phyloP scores from a whole-genome alignment of 1,140 invertebrate genomes.

The Anastrepha ludens region DNA sequence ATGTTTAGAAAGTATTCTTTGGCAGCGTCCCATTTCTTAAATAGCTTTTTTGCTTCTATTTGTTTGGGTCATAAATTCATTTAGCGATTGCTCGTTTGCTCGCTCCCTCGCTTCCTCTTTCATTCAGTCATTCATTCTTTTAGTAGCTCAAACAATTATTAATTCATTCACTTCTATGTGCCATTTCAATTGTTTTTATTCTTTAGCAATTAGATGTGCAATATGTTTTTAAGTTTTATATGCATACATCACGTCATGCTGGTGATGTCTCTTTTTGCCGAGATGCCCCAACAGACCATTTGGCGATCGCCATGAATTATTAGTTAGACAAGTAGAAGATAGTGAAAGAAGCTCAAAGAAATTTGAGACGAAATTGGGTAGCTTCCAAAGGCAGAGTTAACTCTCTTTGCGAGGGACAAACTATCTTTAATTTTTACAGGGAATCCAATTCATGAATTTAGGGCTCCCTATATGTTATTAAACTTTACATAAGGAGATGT shows the following conservation, averaged over 20 bases:
- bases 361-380: too few relatives aligned
- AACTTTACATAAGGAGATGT: too few relatives aligned
- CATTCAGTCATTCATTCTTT: background rate
- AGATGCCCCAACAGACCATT: too few relatives aligned
- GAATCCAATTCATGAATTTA: too few relatives aligned
- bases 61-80: background rate
- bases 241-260: background rate
- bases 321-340: too few relatives aligned
- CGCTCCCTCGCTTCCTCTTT: background rate
- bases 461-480: too few relatives aligned
- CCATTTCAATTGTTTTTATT: conserved; percentile 27
- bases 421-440: too few relatives aligned
- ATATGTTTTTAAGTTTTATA: background rate
- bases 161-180: conserved; percentile 13
- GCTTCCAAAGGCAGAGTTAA: too few relatives aligned
- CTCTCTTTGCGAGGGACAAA: too few relatives aligned
- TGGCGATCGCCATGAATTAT: too few relatives aligned
- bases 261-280: background rate
- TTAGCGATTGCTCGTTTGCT: background rate
- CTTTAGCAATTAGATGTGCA: conserved; percentile 9
- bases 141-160: background rate
- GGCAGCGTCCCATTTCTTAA: background rate
- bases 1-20: background rate
- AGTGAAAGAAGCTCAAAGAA: too few relatives aligned
- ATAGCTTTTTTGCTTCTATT: background rate